Base-by-base conservation (phyloP, 2,113 vertebrate species). In the Morone saxatilis region DNA sequence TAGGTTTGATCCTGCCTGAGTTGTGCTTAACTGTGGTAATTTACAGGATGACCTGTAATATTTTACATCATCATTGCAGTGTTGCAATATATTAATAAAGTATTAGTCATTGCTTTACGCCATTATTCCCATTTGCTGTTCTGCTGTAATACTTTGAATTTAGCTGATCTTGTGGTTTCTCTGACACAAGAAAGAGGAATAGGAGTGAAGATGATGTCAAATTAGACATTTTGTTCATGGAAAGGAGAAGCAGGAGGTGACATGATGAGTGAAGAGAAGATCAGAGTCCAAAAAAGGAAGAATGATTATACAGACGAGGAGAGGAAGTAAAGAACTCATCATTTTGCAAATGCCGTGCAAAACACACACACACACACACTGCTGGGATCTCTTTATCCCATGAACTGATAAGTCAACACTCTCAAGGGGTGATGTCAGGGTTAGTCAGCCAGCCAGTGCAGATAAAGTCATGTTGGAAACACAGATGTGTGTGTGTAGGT, bases 381-480 rank as follows among this genome's bases (percentile, higher is more conserved):
- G 83, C 80, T 82, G 66, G 36, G 81, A 53, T 22, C 12, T 57
- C 22, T 76, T 57, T 17, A 47, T n/a, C 43, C 54, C 16, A 11
- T 20, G 12, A 45, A 51, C 69, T 67, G 85, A 83, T 62, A 80
- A 80, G 80, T 87, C 85, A 86, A 80, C 72, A 10, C 45, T 85
- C 59, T 31, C 9, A 67, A 10, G 31, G 65, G 61, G n/a, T 89
- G 85, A 89, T 84, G 83, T 92, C 88, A 90, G 48, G 7, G 62
- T 89, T 78, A 90, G 75, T 93, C 89, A 90, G 70, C 7, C 41
- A 31, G 60, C 19, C 43, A 48, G 17, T 62, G 22, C 57, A 48
- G 69, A 89, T 82, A 54, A 72, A 81, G 43, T 73, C 47, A 25
- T 63, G 48, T 71, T 36, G 38, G 40, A 71, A 60, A 81, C 16